Evolutionary conservation across 2,888 invertebrate genomes (phyloP).

Genomic region (Tiliacea aurago): DNA sequence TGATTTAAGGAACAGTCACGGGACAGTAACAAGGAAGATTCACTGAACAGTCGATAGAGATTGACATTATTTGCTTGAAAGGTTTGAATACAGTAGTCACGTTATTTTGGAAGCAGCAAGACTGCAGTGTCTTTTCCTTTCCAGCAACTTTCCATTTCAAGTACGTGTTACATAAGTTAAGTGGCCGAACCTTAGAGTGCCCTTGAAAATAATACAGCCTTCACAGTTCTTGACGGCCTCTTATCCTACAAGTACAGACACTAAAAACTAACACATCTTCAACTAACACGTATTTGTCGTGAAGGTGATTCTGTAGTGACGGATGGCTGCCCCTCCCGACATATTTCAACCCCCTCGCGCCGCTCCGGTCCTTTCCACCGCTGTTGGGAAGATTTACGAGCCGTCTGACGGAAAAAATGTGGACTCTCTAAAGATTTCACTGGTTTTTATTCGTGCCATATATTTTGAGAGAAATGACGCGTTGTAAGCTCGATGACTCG

Average conservation of each 20-base stretch:
- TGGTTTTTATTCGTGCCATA: constrained; percentile 82
- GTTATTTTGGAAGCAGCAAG: background rate
- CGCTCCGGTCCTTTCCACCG: constrained; percentile 63
- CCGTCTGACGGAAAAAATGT: constrained; percentile 79
- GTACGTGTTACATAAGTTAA: background rate
- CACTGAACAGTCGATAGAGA: background rate
- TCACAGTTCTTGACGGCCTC: constrained; percentile 8
- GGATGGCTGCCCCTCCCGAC: constrained; percentile 72
- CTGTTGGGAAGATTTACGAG: constrained; percentile 79
- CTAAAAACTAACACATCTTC: constrained; percentile 54
- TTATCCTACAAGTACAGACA: constrained; percentile 30
- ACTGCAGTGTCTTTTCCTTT: background rate
- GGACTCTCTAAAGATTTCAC: constrained; percentile 79
- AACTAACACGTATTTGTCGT: constrained; percentile 76
- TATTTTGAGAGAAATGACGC: constrained; percentile 85
- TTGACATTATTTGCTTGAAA: background rate
- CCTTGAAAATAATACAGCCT: constrained; percentile 12
- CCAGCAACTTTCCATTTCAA: too few relatives aligned
- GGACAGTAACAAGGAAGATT: background rate
- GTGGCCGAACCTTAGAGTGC: background rate
- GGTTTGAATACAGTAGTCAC: background rate
- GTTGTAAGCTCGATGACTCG: constrained; percentile 70
- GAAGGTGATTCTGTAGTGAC: constrained; percentile 77
- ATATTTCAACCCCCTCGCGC: constrained; percentile 73
- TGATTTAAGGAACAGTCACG: background rate